Base-by-base conservation (phyloP, 1,140 invertebrate genomes). In the Doryteuthis pealeii region DNA sequence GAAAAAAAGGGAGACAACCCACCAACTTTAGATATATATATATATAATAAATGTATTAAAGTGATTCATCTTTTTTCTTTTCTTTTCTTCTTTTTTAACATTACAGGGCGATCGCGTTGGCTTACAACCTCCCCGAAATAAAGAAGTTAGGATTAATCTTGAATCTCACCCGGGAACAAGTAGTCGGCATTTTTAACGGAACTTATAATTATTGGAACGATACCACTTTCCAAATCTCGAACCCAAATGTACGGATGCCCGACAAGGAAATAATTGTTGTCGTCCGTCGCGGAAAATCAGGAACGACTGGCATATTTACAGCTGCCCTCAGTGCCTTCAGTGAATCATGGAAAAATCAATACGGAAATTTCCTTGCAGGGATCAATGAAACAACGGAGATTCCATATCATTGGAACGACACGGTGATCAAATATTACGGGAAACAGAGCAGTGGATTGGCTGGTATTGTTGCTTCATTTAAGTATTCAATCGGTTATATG, bases 261-360 rank as follows among this genome's bases (percentile, higher is more conserved):
- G 28, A 35, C 33, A 43, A 72, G 22, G n/a, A 31, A n/a, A 82
- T 84, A 40, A 54, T 76, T 3, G 77, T 80, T 0, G 73, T 84
- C n/a, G 82, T 77, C 12, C 73, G 83, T 10, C 18, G 72, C 8
- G 81, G 81, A 68, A 78, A 76, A 15, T 82, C 83, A 8, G 83
- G 83, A 14, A 82, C 82, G 28, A 84, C 83, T 14, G 71, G 68
- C 33, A 79, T 77, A 15, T 83, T 84, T 69, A 84, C 83, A 1
- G 31, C 54, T 4, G 81, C 79, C 12, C 72, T 84, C 65, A 75
- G 77, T 30, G 62, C 76, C 4, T 78, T 78, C 40, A 76, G 73
- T 49, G 4, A 15, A 1, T 70, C 74, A 12, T 84, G 83, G 83
- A 67, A 76, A 30, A 31, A 70, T 8, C 70, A 54, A 10, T 81